Evolutionary conservation across 23 tunicate species (phyloP).

Genomic region (Ascidia mentula): DNA sequence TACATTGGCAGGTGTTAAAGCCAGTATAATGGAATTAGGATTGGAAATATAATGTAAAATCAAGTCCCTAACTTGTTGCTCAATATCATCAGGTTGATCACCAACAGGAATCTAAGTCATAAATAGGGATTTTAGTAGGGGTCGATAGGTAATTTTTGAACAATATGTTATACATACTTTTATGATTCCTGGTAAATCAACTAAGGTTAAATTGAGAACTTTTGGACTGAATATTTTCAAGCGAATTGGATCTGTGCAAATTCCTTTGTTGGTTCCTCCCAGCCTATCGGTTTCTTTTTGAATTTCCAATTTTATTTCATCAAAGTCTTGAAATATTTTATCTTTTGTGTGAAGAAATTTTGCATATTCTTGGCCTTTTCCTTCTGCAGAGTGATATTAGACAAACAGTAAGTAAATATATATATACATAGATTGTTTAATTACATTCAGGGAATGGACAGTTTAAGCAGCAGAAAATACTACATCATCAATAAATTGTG

Average conservation of each 20-base stretch:
- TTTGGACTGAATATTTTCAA: conserved; percentile 84
- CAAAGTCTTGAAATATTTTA: conserved; percentile 60
- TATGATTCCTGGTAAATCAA: conserved; percentile 88
- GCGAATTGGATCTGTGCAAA: conserved; percentile 66
- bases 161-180: conserved; percentile 19
- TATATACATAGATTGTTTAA: no score
- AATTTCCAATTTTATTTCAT: conserved; percentile 75
- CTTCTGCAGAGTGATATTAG: no score
- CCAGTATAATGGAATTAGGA: conserved; percentile 88
- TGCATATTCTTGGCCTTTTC: conserved; percentile 9
- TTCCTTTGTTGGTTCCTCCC: conserved; percentile 91
- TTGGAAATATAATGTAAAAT: conserved; percentile 82
- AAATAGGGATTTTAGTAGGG: not conserved
- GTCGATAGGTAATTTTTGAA: not conserved
- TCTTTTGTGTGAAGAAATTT: conserved; percentile 84
- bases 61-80: conserved; percentile 72
- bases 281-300: conserved; percentile 69
- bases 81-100: conserved; percentile 95
- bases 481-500: no score
- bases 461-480: no score
- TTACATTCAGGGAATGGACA: no score
- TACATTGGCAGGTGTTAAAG: conserved; percentile 93
- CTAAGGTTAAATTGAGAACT: conserved; percentile 79
- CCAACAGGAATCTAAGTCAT: conserved; percentile 73
- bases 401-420: no score